Percentiles rank a stretch among this genome's conserved stretches.
Conservation (phyloP, 2,113 vertebrate species). For the Lophura nycthemera region DNA sequence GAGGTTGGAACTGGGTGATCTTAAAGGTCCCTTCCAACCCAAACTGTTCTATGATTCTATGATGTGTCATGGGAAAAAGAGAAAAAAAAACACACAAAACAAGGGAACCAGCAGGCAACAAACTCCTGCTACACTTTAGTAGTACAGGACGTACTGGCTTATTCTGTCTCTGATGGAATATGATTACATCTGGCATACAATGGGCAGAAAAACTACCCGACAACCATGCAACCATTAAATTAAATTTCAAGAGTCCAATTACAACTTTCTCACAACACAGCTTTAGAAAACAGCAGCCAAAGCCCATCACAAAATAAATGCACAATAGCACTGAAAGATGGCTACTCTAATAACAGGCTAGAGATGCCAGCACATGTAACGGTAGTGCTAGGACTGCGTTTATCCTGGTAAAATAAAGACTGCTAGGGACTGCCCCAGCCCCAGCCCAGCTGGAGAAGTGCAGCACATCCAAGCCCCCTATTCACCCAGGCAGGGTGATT, state of each 20-base stretch:
- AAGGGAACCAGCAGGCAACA: background rate
- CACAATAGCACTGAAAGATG: background rate
- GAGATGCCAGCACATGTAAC: background rate
- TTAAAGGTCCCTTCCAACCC: no score
- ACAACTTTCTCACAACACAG: constrained; percentile 27
- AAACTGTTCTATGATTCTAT: no score
- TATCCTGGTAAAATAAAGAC: background rate
- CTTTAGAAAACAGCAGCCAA: background rate
- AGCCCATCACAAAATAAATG: background rate
- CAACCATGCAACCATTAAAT: constrained; percentile 45
- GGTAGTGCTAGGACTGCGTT: background rate
- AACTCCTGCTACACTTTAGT: background rate
- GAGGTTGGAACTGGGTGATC: no score
- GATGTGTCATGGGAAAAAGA: background rate
- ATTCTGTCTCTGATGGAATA: constrained; percentile 28
- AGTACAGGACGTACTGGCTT: background rate
- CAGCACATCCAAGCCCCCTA: background rate
- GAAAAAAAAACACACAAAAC: background rate
- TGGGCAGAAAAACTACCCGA: constrained; percentile 2
- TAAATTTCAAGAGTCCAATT: constrained; percentile 24
- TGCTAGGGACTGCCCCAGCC: background rate
- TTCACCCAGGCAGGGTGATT: background rate
- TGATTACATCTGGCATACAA: background rate
- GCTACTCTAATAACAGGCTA: background rate
- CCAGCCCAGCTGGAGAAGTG: fast-evolving